phyloP scores from a whole-genome alignment of 53 echinoderm and acorn worm species.

The Henricia sp. region DNA sequence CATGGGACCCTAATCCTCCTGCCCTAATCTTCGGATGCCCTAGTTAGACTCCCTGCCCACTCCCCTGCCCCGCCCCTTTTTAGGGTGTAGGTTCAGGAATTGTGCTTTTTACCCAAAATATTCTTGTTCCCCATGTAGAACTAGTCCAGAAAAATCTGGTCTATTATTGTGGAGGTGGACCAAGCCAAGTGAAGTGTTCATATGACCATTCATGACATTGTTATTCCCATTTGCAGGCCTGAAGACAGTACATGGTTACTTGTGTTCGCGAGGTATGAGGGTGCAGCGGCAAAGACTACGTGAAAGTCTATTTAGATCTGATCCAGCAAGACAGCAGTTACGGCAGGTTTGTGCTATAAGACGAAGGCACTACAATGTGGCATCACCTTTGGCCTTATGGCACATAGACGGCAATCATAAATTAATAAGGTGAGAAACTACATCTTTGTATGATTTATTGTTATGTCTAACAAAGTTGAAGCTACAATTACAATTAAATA shows the following conservation, averaged over 20 bases:
- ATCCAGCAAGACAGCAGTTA: conserved; percentile 43
- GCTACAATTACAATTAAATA: too few species aligned
- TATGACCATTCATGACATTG: not conserved
- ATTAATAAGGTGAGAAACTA: conserved; percentile 17
- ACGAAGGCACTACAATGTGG: conserved; percentile 40
- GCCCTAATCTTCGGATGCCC: too few species aligned
- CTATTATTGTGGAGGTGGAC: too few species aligned
- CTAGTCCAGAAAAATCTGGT: too few species aligned
- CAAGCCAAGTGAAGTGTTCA: too few species aligned
- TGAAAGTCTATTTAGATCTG: conserved; percentile 44
- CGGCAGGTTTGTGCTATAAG: conserved; percentile 30
- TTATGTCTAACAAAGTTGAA: not conserved
- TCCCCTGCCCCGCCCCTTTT: too few species aligned
- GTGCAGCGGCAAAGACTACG: conserved; percentile 43
- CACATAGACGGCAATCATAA: conserved; percentile 51
- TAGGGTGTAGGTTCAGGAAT: too few species aligned
- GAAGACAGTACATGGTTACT: conserved; percentile 51
- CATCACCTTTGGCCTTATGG: conserved; percentile 58
- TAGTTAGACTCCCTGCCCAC: too few species aligned
- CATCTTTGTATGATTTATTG: not conserved
- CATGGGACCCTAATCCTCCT: too few species aligned
- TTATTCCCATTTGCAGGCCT: conserved; percentile 15
- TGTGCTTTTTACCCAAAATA: too few species aligned
- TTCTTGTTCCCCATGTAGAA: too few species aligned
- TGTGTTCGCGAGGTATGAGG: conserved; percentile 41